phyloP scores from a whole-genome alignment of 2,888 invertebrate genomes.

The Cephus pulcher region DNA sequence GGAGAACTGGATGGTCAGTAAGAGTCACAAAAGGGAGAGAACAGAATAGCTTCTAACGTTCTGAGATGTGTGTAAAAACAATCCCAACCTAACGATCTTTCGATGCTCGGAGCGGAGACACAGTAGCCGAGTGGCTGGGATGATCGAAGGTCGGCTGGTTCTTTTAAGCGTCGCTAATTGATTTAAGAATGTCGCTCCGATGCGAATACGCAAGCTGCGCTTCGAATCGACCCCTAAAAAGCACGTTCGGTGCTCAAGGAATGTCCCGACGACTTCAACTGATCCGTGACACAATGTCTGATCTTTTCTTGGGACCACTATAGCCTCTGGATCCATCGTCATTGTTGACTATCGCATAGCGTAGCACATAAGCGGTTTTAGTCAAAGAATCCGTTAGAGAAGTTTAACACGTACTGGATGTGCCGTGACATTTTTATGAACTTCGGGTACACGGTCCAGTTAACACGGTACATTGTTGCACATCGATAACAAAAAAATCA shows the following conservation, averaged over 20 bases:
- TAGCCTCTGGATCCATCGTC: neutral
- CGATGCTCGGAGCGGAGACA: slow-evolving; percentile 27
- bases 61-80: slow-evolving; percentile 24
- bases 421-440: neutral
- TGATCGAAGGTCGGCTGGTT: slow-evolving; percentile 59
- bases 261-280: slow-evolving; percentile 12
- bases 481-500: neutral
- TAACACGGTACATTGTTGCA: neutral
- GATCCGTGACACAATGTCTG: slow-evolving; percentile 15
- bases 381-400: neutral
- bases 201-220: slow-evolving; percentile 20
- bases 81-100: slow-evolving; percentile 30
- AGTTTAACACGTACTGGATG: neutral
- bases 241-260: slow-evolving; percentile 7
- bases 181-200: slow-evolving; percentile 40
- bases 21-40: slow-evolving; percentile 17
- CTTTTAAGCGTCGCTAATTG: slow-evolving; percentile 57
- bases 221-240: slow-evolving; percentile 18
- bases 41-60: slow-evolving; percentile 28
- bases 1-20: neutral
- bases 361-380: neutral
- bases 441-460: neutral
- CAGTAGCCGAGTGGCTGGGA: slow-evolving; percentile 40
- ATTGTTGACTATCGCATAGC: neutral
- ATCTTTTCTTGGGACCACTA: slow-evolving; percentile 1